phyloP scores from a whole-genome alignment of 2,888 invertebrate species.

The Latrodectus elegans region DNA sequence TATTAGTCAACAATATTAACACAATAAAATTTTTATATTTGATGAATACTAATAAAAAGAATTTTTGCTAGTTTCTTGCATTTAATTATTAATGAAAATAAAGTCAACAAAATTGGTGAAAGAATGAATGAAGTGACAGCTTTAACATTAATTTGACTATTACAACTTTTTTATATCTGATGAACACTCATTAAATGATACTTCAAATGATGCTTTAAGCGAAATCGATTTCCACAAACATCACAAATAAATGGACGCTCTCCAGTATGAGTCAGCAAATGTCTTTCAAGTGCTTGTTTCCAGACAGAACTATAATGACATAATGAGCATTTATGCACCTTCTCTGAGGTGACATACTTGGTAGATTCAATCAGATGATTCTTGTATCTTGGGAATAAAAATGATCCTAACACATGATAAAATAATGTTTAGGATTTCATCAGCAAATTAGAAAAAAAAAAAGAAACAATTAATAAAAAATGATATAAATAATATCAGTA shows the following conservation, averaged over 20 bases:
- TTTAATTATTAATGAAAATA: too few relatives aligned
- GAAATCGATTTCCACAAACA: constrained; percentile 34
- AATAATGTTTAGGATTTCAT: neutral
- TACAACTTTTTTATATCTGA: neutral
- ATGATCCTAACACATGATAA: neutral
- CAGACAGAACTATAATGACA: constrained; percentile 18
- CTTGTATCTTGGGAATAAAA: neutral
- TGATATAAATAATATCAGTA: neutral
- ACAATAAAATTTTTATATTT: too few relatives aligned
- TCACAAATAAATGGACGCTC: constrained; percentile 37
- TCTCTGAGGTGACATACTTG: neutral
- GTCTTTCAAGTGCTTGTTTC: constrained; percentile 41
- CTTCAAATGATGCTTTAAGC: constrained; percentile 35
- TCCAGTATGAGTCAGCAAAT: constrained; percentile 42
- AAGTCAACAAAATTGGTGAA: too few relatives aligned
- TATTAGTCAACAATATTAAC: too few relatives aligned
- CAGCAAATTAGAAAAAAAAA: neutral
- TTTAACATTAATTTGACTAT: too few relatives aligned
- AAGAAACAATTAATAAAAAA: neutral
- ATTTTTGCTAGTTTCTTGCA: too few relatives aligned
- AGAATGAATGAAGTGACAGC: too few relatives aligned
- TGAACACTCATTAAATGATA: constrained; percentile 32
- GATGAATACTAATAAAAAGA: too few relatives aligned
- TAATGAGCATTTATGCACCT: neutral
- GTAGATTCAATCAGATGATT: neutral